phyloP scores from a whole-genome alignment of 1,140 invertebrate species.

The Drosophila pachea region DNA sequence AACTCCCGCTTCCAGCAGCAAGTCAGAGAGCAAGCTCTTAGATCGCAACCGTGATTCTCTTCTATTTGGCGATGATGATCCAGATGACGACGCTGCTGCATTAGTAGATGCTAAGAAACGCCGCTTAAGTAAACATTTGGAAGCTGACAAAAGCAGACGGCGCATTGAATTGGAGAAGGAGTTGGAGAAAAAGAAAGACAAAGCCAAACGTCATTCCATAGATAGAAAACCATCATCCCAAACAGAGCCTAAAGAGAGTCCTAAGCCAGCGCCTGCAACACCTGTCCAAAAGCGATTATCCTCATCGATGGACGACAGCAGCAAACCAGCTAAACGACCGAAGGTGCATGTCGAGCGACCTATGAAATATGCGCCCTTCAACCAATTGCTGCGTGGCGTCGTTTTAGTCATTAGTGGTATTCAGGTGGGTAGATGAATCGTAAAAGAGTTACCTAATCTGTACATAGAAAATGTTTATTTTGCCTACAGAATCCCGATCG shows the following conservation, averaged over 20 bases:
- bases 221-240: constrained; percentile 13
- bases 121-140: constrained; percentile 79
- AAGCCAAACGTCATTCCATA: constrained; percentile 20
- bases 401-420: constrained; percentile 91
- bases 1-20: not conserved
- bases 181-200: constrained; percentile 38
- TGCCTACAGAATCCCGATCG: constrained; percentile 86
- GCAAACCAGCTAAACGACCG: constrained; percentile 48
- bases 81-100: constrained; percentile 31
- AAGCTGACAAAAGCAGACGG: constrained; percentile 78
- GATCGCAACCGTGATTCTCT: constrained; percentile 79
- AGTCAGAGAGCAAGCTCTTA: constrained; percentile 27
- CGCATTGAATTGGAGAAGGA: constrained; percentile 53
- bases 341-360: constrained; percentile 29
- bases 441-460: not conserved
- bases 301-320: constrained; percentile 16
- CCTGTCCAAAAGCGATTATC: constrained; percentile 42
- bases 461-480: not conserved
- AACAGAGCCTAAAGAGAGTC: constrained; percentile 13
- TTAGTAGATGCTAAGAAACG: constrained; percentile 40
- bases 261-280: constrained; percentile 9
- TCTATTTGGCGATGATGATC: constrained; percentile 81
- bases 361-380: constrained; percentile 80
- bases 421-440: constrained; percentile 52
- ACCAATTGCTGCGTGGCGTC: constrained; percentile 83